phyloP scores from a whole-genome alignment of 1,140 invertebrate genomes.

The Mya arenaria region DNA sequence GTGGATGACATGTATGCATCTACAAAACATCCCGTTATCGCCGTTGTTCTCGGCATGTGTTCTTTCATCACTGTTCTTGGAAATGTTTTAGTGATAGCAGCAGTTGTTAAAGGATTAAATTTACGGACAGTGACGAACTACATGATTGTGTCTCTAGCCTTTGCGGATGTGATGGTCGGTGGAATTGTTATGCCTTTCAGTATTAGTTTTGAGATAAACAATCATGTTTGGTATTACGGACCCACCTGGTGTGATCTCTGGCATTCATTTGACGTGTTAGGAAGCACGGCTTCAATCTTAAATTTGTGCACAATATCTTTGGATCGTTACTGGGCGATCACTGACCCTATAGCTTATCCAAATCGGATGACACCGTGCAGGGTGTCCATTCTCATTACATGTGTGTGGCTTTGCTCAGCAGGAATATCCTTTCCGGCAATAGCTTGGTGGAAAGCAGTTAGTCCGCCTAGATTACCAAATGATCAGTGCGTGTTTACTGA shows the following conservation, averaged over 20 bases:
- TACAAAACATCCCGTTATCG: slow-evolving; percentile 67
- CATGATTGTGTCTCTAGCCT: slow-evolving; percentile 97
- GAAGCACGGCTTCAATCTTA: slow-evolving; percentile 97
- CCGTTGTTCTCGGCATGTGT: slow-evolving; percentile 82
- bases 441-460: slow-evolving; percentile 89
- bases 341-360: slow-evolving; percentile 98
- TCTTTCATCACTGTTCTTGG: slow-evolving; percentile 86
- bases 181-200: slow-evolving; percentile 98
- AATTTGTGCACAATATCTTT: slow-evolving; percentile 98
- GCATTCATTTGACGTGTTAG: slow-evolving; percentile 97
- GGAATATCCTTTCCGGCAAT: slow-evolving; percentile 97
- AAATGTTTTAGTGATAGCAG: slow-evolving; percentile 96
- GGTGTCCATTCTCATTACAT: slow-evolving; percentile 92
- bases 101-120: slow-evolving; percentile 97
- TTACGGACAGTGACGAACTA: slow-evolving; percentile 99
- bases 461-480: slow-evolving; percentile 60
- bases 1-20: slow-evolving; percentile 28
- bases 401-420: slow-evolving; percentile 95
- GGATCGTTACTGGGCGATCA: slow-evolving; percentile 90
- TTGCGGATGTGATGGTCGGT: slow-evolving; percentile 98
- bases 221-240: slow-evolving; percentile 91
- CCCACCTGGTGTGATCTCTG: slow-evolving; percentile 96
- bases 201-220: slow-evolving; percentile 93
- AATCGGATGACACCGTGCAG: slow-evolving; percentile 95
- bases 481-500: slow-evolving; percentile 80